A percentile compares a stretch with the other conserved stretches of the same genome.
phyloP scores from a whole-genome alignment of 2,113 vertebrate genomes.

The Speoplatyrhinus poulsoni region DNA sequence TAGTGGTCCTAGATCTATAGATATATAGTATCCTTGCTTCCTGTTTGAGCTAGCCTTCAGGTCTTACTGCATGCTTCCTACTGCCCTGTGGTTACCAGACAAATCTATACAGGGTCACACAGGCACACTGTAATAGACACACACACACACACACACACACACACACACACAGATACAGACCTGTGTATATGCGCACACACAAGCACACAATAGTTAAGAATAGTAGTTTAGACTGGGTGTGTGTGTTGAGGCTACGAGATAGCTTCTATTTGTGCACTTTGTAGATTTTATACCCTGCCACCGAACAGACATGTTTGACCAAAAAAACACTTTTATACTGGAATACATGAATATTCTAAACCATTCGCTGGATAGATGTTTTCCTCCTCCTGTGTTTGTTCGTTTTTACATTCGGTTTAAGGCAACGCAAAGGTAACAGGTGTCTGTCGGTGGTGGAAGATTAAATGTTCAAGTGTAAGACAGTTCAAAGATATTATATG shows the following conservation, averaged over 20 bases:
- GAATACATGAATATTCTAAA: slow-evolving; percentile 60
- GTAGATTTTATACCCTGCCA: slow-evolving; percentile 77
- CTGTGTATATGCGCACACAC: slow-evolving; percentile 20
- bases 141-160: slow-evolving; percentile 38
- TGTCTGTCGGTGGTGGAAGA: slow-evolving; percentile 18
- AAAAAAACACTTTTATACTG: slow-evolving; percentile 74
- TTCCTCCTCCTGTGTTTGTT: slow-evolving; percentile 50
- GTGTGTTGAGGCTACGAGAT: slow-evolving; percentile 57
- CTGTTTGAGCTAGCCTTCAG: slow-evolving; percentile 75
- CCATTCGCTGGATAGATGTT: slow-evolving; percentile 61
- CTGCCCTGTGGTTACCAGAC: slow-evolving; percentile 67
- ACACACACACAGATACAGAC: slow-evolving; percentile 35
- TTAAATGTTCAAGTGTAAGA: slow-evolving; percentile 43
- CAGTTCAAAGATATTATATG: slow-evolving; percentile 47
- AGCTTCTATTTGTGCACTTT: slow-evolving; percentile 74
- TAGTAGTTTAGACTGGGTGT: slow-evolving; percentile 61
- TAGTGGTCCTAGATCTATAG: slow-evolving; percentile 58
- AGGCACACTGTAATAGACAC: slow-evolving; percentile 6
- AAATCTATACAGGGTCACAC: slow-evolving; percentile 66
- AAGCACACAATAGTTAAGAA: slow-evolving; percentile 61
- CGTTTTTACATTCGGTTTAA: slow-evolving; percentile 48
- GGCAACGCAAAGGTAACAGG: slow-evolving; percentile 24
- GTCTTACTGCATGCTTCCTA: slow-evolving; percentile 77
- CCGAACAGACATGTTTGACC: slow-evolving; percentile 70
- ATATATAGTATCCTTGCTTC: slow-evolving; percentile 65